A percentile compares a stretch with the other conserved stretches of the same genome.
Evolutionary conservation across 64 coral and sea anemone species (phyloP).

Genomic region (Hydrozoanthus tunicans): DNA sequence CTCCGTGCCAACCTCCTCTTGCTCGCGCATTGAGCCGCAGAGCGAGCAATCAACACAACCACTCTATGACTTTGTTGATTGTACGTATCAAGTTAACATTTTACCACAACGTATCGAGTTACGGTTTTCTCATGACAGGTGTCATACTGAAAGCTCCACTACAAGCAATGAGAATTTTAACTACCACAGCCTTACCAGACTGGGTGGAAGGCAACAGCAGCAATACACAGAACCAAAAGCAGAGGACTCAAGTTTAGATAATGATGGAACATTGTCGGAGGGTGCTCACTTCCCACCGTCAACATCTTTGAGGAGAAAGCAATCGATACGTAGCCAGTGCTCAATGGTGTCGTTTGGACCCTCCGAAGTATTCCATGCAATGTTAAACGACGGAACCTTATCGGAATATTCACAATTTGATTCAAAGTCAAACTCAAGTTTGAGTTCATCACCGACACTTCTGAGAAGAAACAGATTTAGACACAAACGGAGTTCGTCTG

Average conservation of each 20-base stretch:
- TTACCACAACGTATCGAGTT: too few relatives aligned
- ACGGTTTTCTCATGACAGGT: too few relatives aligned
- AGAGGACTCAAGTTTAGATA: background rate
- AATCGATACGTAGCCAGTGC: too few relatives aligned
- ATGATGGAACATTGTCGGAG: background rate
- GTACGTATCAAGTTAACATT: too few relatives aligned
- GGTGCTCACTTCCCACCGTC: background rate
- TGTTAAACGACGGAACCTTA: background rate
- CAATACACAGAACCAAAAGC: background rate
- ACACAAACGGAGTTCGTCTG: background rate
- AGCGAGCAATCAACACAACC: too few relatives aligned
- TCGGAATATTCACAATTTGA: background rate
- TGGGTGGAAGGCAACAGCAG: background rate
- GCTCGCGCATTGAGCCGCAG: too few relatives aligned
- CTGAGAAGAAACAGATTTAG: background rate
- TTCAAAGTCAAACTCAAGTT: background rate
- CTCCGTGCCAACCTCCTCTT: too few relatives aligned
- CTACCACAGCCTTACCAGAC: background rate
- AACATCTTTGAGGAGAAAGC: too few relatives aligned
- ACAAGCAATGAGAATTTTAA: background rate
- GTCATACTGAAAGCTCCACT: too few relatives aligned
- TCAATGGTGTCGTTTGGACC: too few relatives aligned
- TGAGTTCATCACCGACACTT: background rate
- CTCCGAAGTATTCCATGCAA: too few relatives aligned
- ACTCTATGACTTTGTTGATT: too few relatives aligned